Conservation (phyloP, 2,888 invertebrate genomes). For the Erebia aethiops region DNA sequence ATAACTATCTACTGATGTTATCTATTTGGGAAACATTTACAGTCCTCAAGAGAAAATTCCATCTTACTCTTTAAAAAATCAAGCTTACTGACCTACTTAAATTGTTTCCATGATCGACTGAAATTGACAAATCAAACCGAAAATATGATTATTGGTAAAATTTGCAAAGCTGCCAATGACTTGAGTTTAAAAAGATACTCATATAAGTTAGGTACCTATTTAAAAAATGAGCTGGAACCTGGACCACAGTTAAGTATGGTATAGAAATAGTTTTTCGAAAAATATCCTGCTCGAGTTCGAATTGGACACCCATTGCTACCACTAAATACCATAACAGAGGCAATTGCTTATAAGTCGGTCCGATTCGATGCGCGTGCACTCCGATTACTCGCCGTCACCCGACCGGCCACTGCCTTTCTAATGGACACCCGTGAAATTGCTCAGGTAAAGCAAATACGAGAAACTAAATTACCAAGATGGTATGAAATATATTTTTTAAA, state of each 20-base stretch:
- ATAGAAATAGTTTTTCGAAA: neutral
- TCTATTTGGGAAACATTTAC: slow-evolving; percentile 6
- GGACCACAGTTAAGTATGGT: neutral
- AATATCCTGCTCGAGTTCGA: slow-evolving; percentile 42
- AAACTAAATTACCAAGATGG: slow-evolving; percentile 8
- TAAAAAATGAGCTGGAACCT: too few relatives aligned
- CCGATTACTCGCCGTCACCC: slow-evolving; percentile 72
- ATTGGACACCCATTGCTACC: slow-evolving; percentile 61
- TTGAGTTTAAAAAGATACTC: too few relatives aligned
- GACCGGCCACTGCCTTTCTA: slow-evolving; percentile 70
- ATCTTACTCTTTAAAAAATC: neutral
- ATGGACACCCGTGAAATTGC: slow-evolving; percentile 53
- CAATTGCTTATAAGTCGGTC: slow-evolving; percentile 71
- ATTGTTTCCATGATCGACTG: too few relatives aligned
- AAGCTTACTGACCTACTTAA: too few relatives aligned
- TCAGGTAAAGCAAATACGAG: slow-evolving; percentile 35
- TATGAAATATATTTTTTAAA: too few relatives aligned
- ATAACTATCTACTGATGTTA: slow-evolving; percentile 39
- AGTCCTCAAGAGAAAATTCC: neutral
- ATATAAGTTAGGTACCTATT: too few relatives aligned
- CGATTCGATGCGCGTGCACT: slow-evolving; percentile 73
- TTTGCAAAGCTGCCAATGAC: too few relatives aligned
- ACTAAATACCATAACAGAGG: slow-evolving; percentile 56
- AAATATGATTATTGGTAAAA: too few relatives aligned
- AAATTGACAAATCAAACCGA: too few relatives aligned